Evolutionary conservation across 2,888 invertebrate species (phyloP).

Genomic region (Cylloceria caligata): DNA sequence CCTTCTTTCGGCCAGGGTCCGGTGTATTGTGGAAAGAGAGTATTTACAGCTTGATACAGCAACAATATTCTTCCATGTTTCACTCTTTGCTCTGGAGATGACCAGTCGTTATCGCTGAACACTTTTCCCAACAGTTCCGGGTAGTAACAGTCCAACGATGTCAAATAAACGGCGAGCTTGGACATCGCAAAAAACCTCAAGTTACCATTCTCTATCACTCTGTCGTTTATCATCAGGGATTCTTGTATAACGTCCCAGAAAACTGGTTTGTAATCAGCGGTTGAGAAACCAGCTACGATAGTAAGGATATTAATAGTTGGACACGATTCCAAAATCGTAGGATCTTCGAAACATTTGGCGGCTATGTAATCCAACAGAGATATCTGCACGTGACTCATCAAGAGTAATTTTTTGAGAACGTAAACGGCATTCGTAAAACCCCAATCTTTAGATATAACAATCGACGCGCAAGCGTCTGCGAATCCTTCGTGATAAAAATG

Average conservation of each 20-base stretch:
- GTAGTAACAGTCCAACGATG: slow-evolving; percentile 87
- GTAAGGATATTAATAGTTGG: slow-evolving; percentile 84
- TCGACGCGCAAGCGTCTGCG: slow-evolving; percentile 85
- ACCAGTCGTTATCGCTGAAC: slow-evolving; percentile 82
- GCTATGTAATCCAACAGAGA: slow-evolving; percentile 87
- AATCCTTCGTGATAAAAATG: slow-evolving; percentile 88
- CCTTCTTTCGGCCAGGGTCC: slow-evolving; percentile 84
- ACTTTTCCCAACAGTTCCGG: slow-evolving; percentile 85
- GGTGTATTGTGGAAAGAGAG: slow-evolving; percentile 84
- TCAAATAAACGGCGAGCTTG: slow-evolving; percentile 86
- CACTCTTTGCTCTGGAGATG: slow-evolving; percentile 53
- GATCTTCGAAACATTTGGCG: slow-evolving; percentile 84
- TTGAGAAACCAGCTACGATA: slow-evolving; percentile 86
- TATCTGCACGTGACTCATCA: slow-evolving; percentile 80
- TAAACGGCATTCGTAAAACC: slow-evolving; percentile 62
- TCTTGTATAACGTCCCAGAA: slow-evolving; percentile 86
- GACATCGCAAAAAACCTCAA: slow-evolving; percentile 82
- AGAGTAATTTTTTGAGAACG: slow-evolving; percentile 56
- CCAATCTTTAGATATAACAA: slow-evolving; percentile 69
- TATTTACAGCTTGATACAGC: slow-evolving; percentile 86
- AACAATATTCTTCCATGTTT: slow-evolving; percentile 80
- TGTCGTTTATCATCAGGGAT: slow-evolving; percentile 84
- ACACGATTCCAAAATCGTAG: slow-evolving; percentile 82
- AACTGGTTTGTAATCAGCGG: slow-evolving; percentile 87
- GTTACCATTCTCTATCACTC: slow-evolving; percentile 2